These are phyloP conservation scores for Diarsia mendica DNA, from an alignment of 2,888 invertebrate species.

Conservation along the genomic window DNA sequence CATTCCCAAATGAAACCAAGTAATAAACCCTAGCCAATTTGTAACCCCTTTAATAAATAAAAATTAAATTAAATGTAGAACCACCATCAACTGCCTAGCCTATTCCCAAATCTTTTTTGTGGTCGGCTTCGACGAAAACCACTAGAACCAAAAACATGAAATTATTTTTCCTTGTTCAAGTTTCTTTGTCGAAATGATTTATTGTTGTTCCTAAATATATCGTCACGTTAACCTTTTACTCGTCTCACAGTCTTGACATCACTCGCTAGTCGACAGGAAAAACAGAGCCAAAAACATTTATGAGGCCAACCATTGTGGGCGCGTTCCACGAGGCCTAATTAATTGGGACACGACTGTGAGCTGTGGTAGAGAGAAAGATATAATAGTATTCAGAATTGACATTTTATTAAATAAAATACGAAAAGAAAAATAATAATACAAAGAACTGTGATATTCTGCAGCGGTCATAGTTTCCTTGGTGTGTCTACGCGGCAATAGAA, in stretches of 20 bases:
- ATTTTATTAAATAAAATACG: no score
- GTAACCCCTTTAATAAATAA: no score
- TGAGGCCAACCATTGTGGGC: neutral
- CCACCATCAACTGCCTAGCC: no score
- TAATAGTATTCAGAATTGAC: neutral
- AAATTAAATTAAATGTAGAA: neutral
- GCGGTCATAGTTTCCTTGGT: neutral
- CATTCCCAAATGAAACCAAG: neutral
- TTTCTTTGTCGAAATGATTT: neutral
- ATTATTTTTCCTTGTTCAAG: neutral
- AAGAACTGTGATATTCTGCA: neutral
- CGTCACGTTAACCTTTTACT: neutral
- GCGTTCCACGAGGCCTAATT: neutral
- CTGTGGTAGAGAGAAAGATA: neutral
- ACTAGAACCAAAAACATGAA: neutral
- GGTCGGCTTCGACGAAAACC: no score
- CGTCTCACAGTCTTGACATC: neutral
- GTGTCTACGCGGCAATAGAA: neutral
- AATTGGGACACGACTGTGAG: neutral
- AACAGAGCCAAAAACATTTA: neutral
- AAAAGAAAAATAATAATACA: no score
- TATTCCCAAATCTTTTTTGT: no score
- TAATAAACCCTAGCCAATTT: no score
- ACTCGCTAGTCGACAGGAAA: constrained; percentile 2
- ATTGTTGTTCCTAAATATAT: neutral